Percentiles rank a stretch among this genome's conserved stretches.
These are phyloP conservation scores for Antheraea mylitta DNA, from an alignment of 1,140 invertebrate genomes.

Conservation along the genomic window DNA sequence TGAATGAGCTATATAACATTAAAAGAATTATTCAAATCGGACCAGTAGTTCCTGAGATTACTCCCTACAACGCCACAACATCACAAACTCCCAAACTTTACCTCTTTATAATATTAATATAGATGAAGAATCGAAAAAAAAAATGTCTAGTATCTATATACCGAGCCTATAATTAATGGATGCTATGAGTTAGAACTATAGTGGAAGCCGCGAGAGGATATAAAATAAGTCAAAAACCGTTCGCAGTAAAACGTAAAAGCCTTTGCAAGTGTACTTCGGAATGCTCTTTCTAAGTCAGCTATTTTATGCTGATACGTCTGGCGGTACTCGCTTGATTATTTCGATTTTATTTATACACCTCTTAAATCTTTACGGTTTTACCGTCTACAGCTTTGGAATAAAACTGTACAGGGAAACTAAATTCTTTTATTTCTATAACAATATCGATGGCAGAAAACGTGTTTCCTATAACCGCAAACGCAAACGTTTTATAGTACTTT, in stretches of 20 bases:
- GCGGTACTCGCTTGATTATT: neutral
- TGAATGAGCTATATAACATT: too few relatives aligned
- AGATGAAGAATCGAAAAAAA: neutral
- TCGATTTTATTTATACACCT: neutral
- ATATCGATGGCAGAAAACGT: too few relatives aligned
- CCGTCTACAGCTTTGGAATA: neutral
- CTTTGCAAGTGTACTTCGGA: neutral
- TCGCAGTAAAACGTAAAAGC: slow-evolving; percentile 1
- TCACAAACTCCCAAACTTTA: too few relatives aligned
- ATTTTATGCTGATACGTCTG: neutral
- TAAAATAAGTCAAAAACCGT: neutral
- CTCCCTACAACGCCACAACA: too few relatives aligned
- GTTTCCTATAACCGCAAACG: too few relatives aligned
- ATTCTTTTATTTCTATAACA: neutral
- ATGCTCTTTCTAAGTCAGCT: neutral
- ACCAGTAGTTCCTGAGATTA: too few relatives aligned
- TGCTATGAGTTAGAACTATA: neutral
- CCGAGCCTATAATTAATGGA: neutral
- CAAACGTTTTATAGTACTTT: too few relatives aligned
- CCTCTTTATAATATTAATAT: too few relatives aligned
- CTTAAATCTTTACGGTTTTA: neutral
- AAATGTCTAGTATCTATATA: neutral
- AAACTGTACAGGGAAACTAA: neutral
- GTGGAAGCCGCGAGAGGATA: neutral
- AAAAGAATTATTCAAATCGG: too few relatives aligned